A percentile compares a stretch with the other conserved stretches of the same genome.
These are phyloP conservation scores for Haemorhous mexicanus DNA, from an alignment of 2,113 vertebrate genomes.

Conservation along the genomic window DNA sequence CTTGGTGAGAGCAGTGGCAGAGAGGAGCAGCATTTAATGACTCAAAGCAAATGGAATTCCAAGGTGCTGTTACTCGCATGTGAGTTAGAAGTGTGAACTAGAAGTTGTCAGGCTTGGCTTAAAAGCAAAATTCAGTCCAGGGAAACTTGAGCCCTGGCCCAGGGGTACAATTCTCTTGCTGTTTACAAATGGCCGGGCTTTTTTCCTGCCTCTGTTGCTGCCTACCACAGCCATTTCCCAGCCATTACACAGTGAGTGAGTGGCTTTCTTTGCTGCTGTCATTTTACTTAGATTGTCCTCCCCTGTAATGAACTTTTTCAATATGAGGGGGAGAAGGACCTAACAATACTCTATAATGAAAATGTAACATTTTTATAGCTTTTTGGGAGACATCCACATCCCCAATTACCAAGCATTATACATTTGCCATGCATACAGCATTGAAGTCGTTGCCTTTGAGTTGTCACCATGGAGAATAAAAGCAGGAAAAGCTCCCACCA, in stretches of 20 bases:
- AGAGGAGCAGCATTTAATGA: not conserved
- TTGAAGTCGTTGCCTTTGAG: not conserved
- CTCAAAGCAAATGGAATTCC: not conserved
- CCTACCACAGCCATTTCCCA: not conserved
- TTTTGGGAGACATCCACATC: not conserved
- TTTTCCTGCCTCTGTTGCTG: not conserved
- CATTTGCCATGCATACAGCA: not conserved
- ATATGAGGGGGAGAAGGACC: not conserved
- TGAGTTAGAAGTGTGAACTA: not conserved
- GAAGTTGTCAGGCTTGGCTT: not conserved
- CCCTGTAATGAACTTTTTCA: not conserved
- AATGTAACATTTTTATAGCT: not conserved
- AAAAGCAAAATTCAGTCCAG: not conserved
- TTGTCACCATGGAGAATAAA: slow-evolving; percentile 49
- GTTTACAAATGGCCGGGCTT: not conserved
- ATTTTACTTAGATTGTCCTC: not conserved
- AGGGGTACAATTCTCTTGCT: not conserved
- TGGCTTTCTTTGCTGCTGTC: not conserved
- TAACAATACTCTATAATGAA: not conserved
- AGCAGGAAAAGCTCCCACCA: slow-evolving; percentile 33
- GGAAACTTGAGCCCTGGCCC: not conserved
- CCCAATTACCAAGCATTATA: not conserved
- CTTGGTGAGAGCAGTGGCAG: not conserved
- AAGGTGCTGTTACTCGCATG: not conserved
- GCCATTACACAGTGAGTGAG: not conserved